Evolutionary conservation across 1,140 invertebrate genomes (phyloP), one percentile per base, ranked within the genome.

Genomic region (Aphidius ervi): DNA sequence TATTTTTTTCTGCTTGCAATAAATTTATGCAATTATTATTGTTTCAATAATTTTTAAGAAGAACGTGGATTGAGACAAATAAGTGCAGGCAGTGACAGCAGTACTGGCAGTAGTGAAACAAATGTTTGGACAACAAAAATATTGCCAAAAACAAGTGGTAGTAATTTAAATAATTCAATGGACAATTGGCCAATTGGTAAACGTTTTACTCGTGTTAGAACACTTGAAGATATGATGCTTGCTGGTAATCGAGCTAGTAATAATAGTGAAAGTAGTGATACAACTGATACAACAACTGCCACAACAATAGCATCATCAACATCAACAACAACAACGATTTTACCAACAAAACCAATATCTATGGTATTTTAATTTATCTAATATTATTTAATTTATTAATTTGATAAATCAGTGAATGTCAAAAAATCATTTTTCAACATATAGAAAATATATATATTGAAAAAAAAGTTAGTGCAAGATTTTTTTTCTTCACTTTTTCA

Each of bases 61-160:
- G 77, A 74, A 57, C 68, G 69, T 16, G 72, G 74, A 53, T 77
- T 74, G 75, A 66, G 74, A 43, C 68, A 77, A 41, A 72, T 69
- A 42, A 77, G 73, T 48, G 77, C 71, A 52, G 76, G 70, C 59
- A 79, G 75, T 56, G 75, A 78, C 47, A 78, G 74, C 63, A 78
- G 75, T 47, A 78, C 75, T 3, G 76, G 73, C 37, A 77, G 74
- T 55, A 78, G 74, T 65, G 76, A 77, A 7, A 63, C 70, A 2
- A 68, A 73, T 53, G 67, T 78, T 9, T 78, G 77, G 76, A 76
- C 75, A 23, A 78, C 76, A 1, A 74, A 74, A 1, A 65, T 77
- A 2, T 63, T 59, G 3, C 66, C 63, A 9, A 73, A 69, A 53
- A 47, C 64, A 6, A 57, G 59, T 41, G 67, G 61, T 52, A 46